Base-by-base conservation (phyloP, 2,797 vertebrate genomes). In the Trachurus trachurus region DNA sequence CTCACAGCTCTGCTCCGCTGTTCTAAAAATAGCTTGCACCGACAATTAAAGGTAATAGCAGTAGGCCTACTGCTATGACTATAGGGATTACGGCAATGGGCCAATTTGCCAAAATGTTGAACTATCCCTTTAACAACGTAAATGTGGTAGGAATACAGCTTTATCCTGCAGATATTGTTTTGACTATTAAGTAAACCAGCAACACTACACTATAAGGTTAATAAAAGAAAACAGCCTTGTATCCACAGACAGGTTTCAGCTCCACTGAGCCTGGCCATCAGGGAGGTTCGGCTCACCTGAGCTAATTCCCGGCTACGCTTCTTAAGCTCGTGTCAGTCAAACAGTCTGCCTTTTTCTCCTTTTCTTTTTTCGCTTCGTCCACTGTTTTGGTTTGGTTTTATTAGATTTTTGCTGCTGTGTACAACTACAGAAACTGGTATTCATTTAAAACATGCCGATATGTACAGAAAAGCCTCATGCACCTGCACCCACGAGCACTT, bases 401-500 rank as follows among this genome's bases (percentile, higher is more conserved):
- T 71, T 49, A 45, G 17, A n/a, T 64, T 64, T 60, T 5, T 56
- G 73, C 58, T 66, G 57, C 45, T 54, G 29, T 54, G 19, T 78
- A 63, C 69, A 66, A 42, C 42, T 1, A 34, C 31, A 34, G 31
- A 34, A 34, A 34, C 31, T 34, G 31, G 31, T 34, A 34, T 34
- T 34, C 31, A 34, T 34, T 5, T 5, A 5, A 34, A 34, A 34
- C 5, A 34, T 5, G 31, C 31, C 31, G 5, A 34, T 5, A 34
- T 6, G 31, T 6, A 34, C 31, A 34, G 31, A 34, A 34, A 34
- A 34, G 31, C 31, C 31, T 34, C 26, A 26, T 26, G 26, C 26
- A 26, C 31, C 31, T 34, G 31, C 31, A 34, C 31, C 31, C 31
- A 34, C 31, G 5, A 34, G 31, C 31, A 34, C 31, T 34, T 34